Percentiles rank a stretch among this genome's conserved stretches.
phyloP scores from a whole-genome alignment of 2,797 vertebrate genomes.

The Serranus cabrilla region DNA sequence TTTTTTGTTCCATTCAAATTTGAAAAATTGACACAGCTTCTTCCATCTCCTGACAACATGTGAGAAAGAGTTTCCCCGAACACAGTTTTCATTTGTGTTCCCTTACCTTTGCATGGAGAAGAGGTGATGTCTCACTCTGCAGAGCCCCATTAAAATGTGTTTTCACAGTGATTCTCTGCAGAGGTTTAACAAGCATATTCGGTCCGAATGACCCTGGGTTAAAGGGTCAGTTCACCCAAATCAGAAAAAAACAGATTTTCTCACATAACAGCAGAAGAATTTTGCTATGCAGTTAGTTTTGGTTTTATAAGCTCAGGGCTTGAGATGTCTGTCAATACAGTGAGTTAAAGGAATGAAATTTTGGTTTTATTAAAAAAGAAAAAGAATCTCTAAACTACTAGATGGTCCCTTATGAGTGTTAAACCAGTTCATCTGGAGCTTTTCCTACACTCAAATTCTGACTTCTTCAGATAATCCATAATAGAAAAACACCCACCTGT shows the following conservation, averaged over 20 bases:
- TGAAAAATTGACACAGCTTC: not conserved
- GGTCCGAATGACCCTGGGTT: not conserved
- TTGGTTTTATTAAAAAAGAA: not conserved
- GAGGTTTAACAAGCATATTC: not conserved
- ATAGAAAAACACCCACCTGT: no score
- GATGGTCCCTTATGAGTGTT: no score
- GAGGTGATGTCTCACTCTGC: slow-evolving; percentile 11
- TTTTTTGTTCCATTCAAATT: slow-evolving; percentile 18
- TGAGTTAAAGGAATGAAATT: not conserved
- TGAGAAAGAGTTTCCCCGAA: slow-evolving; percentile 6
- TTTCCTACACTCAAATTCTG: no score
- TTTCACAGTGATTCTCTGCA: slow-evolving; percentile 21
- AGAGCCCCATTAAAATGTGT: slow-evolving; percentile 13
- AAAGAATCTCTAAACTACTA: not conserved
- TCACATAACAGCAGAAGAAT: not conserved
- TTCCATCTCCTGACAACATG: not conserved
- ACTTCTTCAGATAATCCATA: not conserved
- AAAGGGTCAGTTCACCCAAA: not conserved
- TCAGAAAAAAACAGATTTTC: not conserved
- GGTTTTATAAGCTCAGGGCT: not conserved
- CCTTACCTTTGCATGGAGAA: not conserved
- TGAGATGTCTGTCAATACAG: not conserved
- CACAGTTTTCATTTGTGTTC: not conserved
- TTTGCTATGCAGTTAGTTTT: not conserved
- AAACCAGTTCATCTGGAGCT: no score